Percentiles rank a stretch among this genome's conserved stretches.
Evolutionary conservation across 2,113 vertebrate genomes (phyloP).

Genomic region (Nannospalax galili): DNA sequence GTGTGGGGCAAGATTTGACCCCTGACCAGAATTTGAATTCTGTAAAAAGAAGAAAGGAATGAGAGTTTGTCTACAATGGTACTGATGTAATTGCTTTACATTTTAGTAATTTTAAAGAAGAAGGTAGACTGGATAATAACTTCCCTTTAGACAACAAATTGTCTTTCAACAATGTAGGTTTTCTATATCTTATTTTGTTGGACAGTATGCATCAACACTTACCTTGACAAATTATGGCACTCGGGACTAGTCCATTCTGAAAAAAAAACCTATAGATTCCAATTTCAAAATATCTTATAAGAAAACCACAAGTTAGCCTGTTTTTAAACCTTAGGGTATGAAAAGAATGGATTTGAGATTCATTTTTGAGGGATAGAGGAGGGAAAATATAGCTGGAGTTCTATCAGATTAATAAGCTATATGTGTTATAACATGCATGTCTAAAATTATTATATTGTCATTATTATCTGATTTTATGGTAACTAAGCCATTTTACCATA

Average conservation of each 20-base stretch:
- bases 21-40: background rate
- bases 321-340: background rate
- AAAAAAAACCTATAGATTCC: background rate
- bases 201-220: background rate
- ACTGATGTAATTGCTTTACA: background rate
- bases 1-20: background rate
- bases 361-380: background rate
- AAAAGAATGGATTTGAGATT: background rate
- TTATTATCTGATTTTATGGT: background rate
- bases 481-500: background rate
- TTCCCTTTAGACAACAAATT: background rate
- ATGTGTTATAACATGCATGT: background rate
- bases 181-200: background rate
- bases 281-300: constrained; percentile 1
- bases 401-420: background rate
- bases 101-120: background rate
- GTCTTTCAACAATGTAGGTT: background rate
- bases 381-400: background rate
- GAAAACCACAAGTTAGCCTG: background rate
- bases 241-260: background rate
- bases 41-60: background rate
- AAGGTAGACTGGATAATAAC: background rate
- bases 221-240: background rate
- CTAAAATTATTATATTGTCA: background rate
- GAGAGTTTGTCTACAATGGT: background rate